Conservation (phyloP, 53 echinoderm and acorn worm genomes). For the Holothuria scabra region DNA sequence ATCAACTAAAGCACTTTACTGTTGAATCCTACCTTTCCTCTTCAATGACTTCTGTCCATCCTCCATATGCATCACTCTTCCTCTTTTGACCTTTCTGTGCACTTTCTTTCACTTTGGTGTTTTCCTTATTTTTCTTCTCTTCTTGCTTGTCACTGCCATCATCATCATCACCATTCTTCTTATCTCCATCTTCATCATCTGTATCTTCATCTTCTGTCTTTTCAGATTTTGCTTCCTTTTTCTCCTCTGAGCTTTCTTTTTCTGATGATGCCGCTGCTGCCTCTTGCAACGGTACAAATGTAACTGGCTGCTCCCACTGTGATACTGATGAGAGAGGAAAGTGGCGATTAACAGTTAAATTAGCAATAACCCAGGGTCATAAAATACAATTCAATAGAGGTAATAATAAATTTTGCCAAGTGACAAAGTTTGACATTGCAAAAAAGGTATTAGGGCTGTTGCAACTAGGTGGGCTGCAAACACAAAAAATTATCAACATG, state of each 20-base stretch:
- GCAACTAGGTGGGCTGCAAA: no score
- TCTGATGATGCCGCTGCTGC: slow-evolving; percentile 1
- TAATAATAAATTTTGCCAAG: no score
- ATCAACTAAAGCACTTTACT: no score
- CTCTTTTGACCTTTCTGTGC: slow-evolving; percentile 63
- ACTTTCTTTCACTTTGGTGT: slow-evolving; percentile 15
- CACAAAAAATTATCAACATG: no score
- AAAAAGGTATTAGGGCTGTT: no score
- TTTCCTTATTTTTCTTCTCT: slow-evolving; percentile 27
- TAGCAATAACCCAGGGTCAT: background rate
- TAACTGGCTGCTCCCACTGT: slow-evolving; percentile 81
- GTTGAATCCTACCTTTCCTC: slow-evolving; percentile 42
- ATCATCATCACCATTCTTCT: slow-evolving; percentile 9
- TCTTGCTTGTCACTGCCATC: slow-evolving; percentile 34
- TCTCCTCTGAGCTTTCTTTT: slow-evolving; percentile 17
- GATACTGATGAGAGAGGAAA: slow-evolving; percentile 56
- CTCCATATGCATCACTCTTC: slow-evolving; percentile 73
- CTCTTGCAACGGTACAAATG: slow-evolving; percentile 42
- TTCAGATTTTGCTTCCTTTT: background rate
- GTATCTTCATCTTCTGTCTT: background rate
- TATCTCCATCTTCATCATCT: slow-evolving; percentile 31
- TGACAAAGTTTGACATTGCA: no score
- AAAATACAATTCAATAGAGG: no score
- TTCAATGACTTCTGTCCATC: slow-evolving; percentile 69
- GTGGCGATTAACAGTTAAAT: background rate